A percentile compares a stretch with the other conserved stretches of the same genome.
Evolutionary conservation across 2,888 invertebrate genomes (phyloP).

Genomic region (Chesias legatella): DNA sequence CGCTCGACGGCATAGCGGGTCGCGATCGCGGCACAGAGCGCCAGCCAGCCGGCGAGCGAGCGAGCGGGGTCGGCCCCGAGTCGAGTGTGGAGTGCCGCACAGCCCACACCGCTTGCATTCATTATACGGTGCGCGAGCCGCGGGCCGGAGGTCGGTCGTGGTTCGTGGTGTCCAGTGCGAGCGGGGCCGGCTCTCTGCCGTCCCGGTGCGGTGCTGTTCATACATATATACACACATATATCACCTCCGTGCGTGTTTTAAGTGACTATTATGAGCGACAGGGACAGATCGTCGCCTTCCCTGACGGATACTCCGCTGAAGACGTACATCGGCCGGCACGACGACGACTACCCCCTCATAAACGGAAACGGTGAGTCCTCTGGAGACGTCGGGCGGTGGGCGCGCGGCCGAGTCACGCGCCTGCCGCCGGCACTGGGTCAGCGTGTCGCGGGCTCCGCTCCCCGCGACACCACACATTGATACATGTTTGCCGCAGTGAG

Average conservation of each 20-base stretch:
- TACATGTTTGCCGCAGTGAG: slow-evolving; percentile 66
- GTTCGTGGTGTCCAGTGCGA: slow-evolving; percentile 67
- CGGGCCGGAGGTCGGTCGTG: slow-evolving; percentile 78
- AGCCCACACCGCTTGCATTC: slow-evolving; percentile 47
- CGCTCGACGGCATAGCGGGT: neutral
- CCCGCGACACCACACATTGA: slow-evolving; percentile 15
- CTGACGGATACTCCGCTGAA: slow-evolving; percentile 93
- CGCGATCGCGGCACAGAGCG: neutral
- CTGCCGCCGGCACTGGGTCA: slow-evolving; percentile 39
- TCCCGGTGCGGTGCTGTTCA: slow-evolving; percentile 63
- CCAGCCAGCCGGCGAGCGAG: neutral
- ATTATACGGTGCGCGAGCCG: slow-evolving; percentile 77
- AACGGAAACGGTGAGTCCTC: slow-evolving; percentile 85
- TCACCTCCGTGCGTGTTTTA: slow-evolving; percentile 50
- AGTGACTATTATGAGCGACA: slow-evolving; percentile 91
- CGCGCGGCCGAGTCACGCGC: slow-evolving; percentile 35
- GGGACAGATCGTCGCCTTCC: slow-evolving; percentile 93
- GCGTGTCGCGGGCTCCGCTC: slow-evolving; percentile 18
- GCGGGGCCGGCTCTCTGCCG: slow-evolving; percentile 70
- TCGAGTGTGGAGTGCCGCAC: slow-evolving; percentile 38
- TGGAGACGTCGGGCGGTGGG: neutral
- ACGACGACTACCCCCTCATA: slow-evolving; percentile 88
- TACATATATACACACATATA: no score
- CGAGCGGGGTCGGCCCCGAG: slow-evolving; percentile 11
- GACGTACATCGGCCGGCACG: slow-evolving; percentile 91